Percentiles rank a stretch among this genome's conserved stretches.
phyloP scores from a whole-genome alignment of 1,140 invertebrate species.

The Marisa cornuarietis region DNA sequence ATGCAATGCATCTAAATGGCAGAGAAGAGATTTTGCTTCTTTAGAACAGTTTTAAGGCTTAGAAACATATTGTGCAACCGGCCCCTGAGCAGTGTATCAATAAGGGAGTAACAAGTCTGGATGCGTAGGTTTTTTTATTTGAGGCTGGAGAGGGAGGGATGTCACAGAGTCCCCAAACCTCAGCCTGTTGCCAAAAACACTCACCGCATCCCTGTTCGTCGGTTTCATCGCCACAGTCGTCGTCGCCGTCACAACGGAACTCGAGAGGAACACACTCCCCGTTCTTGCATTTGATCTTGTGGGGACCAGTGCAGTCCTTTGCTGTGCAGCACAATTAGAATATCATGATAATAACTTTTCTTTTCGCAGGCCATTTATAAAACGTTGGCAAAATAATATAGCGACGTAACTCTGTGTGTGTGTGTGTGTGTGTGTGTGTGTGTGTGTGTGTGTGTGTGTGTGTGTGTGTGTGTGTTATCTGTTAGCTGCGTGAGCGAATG shows the following conservation, averaged over 20 bases:
- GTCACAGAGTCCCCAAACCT: no score
- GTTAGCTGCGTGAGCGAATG: no score
- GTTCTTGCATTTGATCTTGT: constrained; percentile 74
- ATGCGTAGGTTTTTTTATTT: no score
- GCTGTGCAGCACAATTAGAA: background rate
- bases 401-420: background rate
- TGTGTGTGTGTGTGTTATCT: no score
- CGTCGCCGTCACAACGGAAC: constrained; percentile 77
- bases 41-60: no score
- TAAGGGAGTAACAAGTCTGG: no score
- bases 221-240: constrained; percentile 76
- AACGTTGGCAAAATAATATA: no score
- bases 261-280: constrained; percentile 73
- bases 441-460: constrained; percentile 4
- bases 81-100: no score
- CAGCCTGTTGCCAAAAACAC: background rate
- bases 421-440: constrained; percentile 8
- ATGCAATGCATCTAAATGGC: no score
- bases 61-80: no score
- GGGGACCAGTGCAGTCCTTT: constrained; percentile 12
- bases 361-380: background rate
- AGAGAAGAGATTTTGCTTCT: no score
- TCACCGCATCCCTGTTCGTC: constrained; percentile 70
- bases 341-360: background rate
- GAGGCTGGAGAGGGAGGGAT: no score